phyloP scores from a whole-genome alignment of 2,797 vertebrate species.

The Amniataba percoides region DNA sequence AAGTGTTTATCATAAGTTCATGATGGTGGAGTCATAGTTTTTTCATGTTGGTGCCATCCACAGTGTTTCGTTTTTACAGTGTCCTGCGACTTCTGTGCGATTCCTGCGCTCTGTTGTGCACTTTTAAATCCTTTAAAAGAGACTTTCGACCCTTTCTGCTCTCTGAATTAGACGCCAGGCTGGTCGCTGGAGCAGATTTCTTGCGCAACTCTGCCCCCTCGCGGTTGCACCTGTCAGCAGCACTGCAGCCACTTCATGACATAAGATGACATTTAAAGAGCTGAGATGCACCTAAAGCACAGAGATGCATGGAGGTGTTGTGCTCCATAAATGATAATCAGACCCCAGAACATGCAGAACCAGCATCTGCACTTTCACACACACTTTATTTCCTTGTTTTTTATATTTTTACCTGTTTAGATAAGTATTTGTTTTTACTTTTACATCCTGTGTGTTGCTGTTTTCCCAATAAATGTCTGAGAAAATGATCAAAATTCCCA shows the following conservation, averaged over 20 bases:
- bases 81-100: not conserved
- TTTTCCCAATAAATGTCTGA: not conserved
- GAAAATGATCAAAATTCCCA: not conserved
- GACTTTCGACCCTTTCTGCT: not conserved
- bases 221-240: slow-evolving; percentile 24
- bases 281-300: not conserved
- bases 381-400: not conserved
- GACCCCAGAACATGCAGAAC: not conserved
- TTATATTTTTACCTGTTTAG: not conserved
- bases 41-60: too few relatives aligned
- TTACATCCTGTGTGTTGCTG: not conserved
- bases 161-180: not conserved
- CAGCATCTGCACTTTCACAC: not conserved
- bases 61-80: too few relatives aligned
- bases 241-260: not conserved
- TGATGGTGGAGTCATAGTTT: too few relatives aligned
- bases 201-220: slow-evolving; percentile 84
- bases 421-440: not conserved
- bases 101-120: not conserved
- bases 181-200: slow-evolving; percentile 22
- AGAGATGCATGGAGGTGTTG: not conserved
- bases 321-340: not conserved
- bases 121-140: not conserved
- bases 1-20: not conserved
- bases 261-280: not conserved